Base-by-base conservation (phyloP, 2,113 vertebrate species). In the Chaetops frenatus region DNA sequence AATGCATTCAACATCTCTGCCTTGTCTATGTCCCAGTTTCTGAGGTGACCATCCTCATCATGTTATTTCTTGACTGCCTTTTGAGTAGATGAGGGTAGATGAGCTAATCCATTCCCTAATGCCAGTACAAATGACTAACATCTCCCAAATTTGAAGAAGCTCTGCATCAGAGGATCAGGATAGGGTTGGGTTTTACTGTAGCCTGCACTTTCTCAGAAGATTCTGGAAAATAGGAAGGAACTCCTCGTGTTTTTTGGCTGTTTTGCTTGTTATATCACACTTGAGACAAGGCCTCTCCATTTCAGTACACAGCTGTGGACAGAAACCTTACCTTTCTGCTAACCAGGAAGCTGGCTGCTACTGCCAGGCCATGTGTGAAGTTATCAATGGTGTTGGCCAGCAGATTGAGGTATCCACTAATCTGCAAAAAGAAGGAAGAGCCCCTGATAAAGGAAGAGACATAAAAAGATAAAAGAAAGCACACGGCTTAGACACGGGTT, bases 301-400 rank as follows among this genome's bases (percentile, higher is more conserved):
- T 67, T 83, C 15, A 74, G 31, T 19, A 62, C 21, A n/a, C 13
- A 64, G 29, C 22, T 81, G 60, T 36, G 31, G 16, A 56, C 29
- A 84, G 61, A 90, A 79, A 61, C 45, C 98, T 98, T 98, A 99
- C 99, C 99, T 99, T 99, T 97, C 98, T 99, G 98, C 99, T 99
- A 66, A 99, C 99, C 44, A 99, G 97, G 97, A 99, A 99, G 95
- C 99, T 99, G 84, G 99, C 99, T 20, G 99, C 99, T 57, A 99
- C 99, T 18, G 99, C 99, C 89, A 99, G 97, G 54, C 99, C 99
- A 0, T 99, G 99, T 29, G 99, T 99, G 96, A 99, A 99, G 98
- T 99, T 99, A 96, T 99, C 99, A 50, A 99, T 99, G 94, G 99
- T 99, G 97, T 99, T 99, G 79, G 99, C 99, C 94, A 99, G 97